Evolutionary conservation across 1,140 invertebrate species (phyloP).

Genomic region (Leptoteleia sp.): DNA sequence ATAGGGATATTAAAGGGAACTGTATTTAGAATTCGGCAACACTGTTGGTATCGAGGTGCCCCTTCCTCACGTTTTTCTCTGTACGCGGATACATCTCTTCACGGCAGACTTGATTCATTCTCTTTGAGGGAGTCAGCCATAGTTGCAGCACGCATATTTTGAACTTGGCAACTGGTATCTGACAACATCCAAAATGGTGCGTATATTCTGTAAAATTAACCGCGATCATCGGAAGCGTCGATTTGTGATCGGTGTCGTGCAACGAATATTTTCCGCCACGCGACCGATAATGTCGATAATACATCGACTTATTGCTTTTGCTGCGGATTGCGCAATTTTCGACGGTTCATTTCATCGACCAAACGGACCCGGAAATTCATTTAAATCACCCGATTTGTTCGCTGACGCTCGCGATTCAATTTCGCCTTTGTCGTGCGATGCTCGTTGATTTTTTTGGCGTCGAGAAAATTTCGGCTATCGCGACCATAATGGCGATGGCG

Average conservation of each 20-base stretch:
- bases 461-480: constrained; percentile 6
- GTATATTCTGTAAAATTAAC: constrained; percentile 78
- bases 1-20: too few species aligned
- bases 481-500: constrained; percentile 40
- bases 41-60: not conserved
- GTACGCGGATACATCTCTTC: constrained; percentile 11
- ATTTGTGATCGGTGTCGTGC: constrained; percentile 3
- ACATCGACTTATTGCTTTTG: constrained; percentile 67
- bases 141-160: constrained; percentile 90
- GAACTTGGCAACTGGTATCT: constrained; percentile 86
- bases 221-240: constrained; percentile 22
- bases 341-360: not conserved
- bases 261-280: constrained; percentile 71
- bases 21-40: too few species aligned
- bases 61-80: not conserved
- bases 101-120: constrained; percentile 69
- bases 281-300: constrained; percentile 34
- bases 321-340: constrained; percentile 78
- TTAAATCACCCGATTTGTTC: too few species aligned
- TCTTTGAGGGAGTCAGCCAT: constrained; percentile 88
- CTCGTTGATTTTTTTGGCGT: not conserved
- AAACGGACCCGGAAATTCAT: not conserved
- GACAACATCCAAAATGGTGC: constrained; percentile 93
- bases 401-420: too few species aligned
- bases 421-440: not conserved